Percentiles rank a stretch among this genome's conserved stretches.
phyloP scores from a whole-genome alignment of 2,797 vertebrate species.

The Glyptemys insculpta region DNA sequence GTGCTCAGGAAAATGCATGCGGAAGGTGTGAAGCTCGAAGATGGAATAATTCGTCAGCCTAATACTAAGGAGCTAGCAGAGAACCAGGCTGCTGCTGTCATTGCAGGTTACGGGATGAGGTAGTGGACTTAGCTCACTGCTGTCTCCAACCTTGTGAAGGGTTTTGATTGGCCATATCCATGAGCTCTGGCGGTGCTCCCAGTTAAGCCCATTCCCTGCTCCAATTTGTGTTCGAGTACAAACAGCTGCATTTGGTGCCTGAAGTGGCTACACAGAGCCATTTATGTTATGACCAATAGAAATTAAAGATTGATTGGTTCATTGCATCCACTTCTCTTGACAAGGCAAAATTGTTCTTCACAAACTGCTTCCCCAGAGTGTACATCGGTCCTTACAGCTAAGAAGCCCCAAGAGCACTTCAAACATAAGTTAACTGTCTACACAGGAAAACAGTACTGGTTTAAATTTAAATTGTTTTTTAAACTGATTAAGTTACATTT shows the following conservation, averaged over 20 bases:
- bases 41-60: background rate
- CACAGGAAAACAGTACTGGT: background rate
- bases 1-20: background rate
- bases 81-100: background rate
- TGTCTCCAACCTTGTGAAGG: background rate
- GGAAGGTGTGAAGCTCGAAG: background rate
- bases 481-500: background rate
- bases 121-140: background rate
- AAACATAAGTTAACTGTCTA: background rate
- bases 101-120: background rate
- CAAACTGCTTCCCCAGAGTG: background rate
- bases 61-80: background rate
- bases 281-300: background rate
- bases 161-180: background rate
- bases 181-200: background rate
- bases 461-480: background rate
- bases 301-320: background rate
- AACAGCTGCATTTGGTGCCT: background rate
- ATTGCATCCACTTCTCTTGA: background rate
- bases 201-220: rapidly evolving
- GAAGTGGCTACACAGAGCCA: rapidly evolving
- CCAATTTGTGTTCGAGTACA: background rate
- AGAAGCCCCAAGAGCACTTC: background rate
- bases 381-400: background rate
- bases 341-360: background rate